Base-by-base conservation (phyloP, 2,113 vertebrate species). In the Larimichthys crocea region DNA sequence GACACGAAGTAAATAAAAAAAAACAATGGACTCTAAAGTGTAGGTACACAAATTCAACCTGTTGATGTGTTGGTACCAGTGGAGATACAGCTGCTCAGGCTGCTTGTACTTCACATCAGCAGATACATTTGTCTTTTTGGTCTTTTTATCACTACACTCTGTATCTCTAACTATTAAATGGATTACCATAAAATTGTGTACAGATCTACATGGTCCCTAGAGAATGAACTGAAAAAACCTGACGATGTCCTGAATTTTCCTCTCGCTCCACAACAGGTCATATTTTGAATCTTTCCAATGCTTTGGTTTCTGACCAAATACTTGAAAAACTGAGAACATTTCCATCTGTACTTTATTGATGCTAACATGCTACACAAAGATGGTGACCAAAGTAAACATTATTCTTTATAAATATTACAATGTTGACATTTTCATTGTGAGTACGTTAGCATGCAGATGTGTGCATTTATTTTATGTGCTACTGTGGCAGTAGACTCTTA, bases 1-100 rank as follows among this genome's bases (percentile, higher is more conserved):
- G 16, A 57, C 62, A 63, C 10, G 9, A 14, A 59, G 31, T 78
- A 15, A 80, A 64, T 40, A n/a, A 22, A 62, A 60, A 24, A 60
- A 71, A 31, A 40, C 15, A 62, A 56, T 26, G 10, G 10, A 42
- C 22, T 65, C 16, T 15, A 53, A 66, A 15, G 10, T 26, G 11
- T 10, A 67, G 29, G 49, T 46, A 49, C 63, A 44, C 20, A 19
- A 59, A 42, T 61, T 42, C 17, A 10, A 1, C n/a, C 35, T 31
- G 26, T 15, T 42, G 50, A 20, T 40, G 5, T 5, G 17, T 17
- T 19, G 20, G 48, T 68, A 31, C 55, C 24, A 14, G 31, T 29
- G 35, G 16, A 10, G 19, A n/a, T 20, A 72, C 40, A 60, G 24
- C 44, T 31, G 55, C 17, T 26, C 15, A 42, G 10, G 10, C 6